Conservation (phyloP, 2,888 invertebrate genomes). For the Ormyrus rosae region DNA sequence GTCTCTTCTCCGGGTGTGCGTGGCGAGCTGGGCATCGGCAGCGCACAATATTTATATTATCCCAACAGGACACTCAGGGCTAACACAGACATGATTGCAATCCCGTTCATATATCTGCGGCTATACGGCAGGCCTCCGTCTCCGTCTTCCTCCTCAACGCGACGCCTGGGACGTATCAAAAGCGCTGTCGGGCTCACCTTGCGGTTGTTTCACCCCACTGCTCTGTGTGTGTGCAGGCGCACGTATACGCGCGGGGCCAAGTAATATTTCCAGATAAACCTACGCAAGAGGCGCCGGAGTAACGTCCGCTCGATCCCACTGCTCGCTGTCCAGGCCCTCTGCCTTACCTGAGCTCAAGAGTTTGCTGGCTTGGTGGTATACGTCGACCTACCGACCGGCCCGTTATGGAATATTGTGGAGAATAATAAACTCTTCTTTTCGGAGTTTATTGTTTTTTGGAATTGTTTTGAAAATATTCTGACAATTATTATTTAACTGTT, state of each 20-base stretch:
- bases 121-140: constrained; percentile 65
- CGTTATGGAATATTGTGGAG: no score
- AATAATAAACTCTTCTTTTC: no score
- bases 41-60: constrained; percentile 74
- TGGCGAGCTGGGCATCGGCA: constrained; percentile 51
- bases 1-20: background rate
- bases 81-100: constrained; percentile 74
- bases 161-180: constrained; percentile 74
- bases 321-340: no score
- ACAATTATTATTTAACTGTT: no score
- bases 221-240: background rate
- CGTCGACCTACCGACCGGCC: no score
- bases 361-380: no score
- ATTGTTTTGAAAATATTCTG: no score
- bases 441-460: no score
- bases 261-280: constrained; percentile 37
- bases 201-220: background rate
- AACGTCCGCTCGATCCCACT: no score
- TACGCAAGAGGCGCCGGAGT: background rate
- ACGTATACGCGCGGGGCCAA: background rate
- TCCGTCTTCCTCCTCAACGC: constrained; percentile 63
- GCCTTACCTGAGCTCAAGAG: no score
- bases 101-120: constrained; percentile 71
- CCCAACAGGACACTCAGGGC: constrained; percentile 72
- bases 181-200: constrained; percentile 63